Conservation (phyloP, 1,140 invertebrate genomes). For the Helicoverpa zea region DNA sequence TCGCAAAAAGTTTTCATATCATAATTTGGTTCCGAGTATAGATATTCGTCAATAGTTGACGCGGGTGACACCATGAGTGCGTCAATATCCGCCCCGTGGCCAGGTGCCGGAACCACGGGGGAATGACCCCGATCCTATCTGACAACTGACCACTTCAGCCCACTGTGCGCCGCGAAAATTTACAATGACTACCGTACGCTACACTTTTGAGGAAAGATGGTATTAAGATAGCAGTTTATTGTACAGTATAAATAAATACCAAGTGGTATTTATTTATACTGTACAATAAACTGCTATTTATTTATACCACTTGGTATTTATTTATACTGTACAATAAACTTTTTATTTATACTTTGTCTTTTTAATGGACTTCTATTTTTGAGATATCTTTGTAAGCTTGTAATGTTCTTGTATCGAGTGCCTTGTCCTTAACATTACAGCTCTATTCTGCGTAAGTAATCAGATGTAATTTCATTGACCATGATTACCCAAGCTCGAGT, state of each 20-base stretch:
- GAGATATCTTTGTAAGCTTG: too few species aligned
- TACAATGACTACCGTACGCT: slow-evolving; percentile 47
- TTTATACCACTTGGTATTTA: too few species aligned
- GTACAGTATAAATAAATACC: too few species aligned
- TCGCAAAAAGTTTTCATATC: too few species aligned
- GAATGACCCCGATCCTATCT: slow-evolving; percentile 62
- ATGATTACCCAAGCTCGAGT: slow-evolving; percentile 10
- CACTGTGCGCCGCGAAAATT: slow-evolving; percentile 57
- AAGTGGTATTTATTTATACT: too few species aligned
- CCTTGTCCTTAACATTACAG: slow-evolving; percentile 1
- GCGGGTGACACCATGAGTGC: slow-evolving; percentile 33
- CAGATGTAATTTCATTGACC: slow-evolving; percentile 19
- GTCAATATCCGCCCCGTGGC: slow-evolving; percentile 56
- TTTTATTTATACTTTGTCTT: too few species aligned
- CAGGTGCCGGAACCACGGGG: slow-evolving; percentile 62
- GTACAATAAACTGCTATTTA: too few species aligned
- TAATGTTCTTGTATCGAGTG: background rate
- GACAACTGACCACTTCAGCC: slow-evolving; percentile 46
- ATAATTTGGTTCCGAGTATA: too few species aligned
- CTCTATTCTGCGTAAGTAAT: background rate
- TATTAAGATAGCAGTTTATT: background rate
- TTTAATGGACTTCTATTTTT: too few species aligned
- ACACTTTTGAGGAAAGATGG: slow-evolving; percentile 27
- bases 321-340: too few species aligned
- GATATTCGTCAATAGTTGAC: slow-evolving; percentile 24